Evolutionary conservation across 2,888 invertebrate species (phyloP), one percentile per base, ranked within the genome.

Genomic region (Augochlorella aurata): DNA sequence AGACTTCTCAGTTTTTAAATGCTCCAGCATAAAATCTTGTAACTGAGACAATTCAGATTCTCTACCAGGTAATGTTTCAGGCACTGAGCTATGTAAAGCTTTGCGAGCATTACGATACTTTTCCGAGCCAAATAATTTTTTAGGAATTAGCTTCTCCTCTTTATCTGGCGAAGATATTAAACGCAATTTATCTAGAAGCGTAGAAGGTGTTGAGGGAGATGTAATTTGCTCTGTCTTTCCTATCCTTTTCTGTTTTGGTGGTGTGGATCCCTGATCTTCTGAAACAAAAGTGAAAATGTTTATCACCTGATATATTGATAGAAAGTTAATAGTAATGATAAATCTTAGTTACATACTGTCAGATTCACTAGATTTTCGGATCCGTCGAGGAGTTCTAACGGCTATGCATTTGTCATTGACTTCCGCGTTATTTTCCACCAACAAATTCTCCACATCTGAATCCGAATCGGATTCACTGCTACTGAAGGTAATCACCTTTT

Each of bases 41-140:
- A 99, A 94, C 88, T 95, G 95, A 5, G 94, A 93, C 12, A 97
- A 95, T 94, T 99, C 97, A 54, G 94, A 94, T 90, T 98, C 98
- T 79, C 99, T 95, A n/a, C 98, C 97, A 9, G 97, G 96, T 75
- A 97, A 89, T 80, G 92, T 90, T 21, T 94, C 94, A 2, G 96
- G 94, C 45, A 92, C 89, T 9, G 94, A 94, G 72, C 95, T 94
- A 87, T 95, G 95, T 65, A 95, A 91, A 0, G 94, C 94, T 85
- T 94, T 94, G 69, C 95, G 94, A 1, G 94, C 94, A 24, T 85
- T 89, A n/a, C 91, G 90, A 74, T 93, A 93, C 77, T 90, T 93
- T 29, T 87, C 87, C 0, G 85, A 77, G 4, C 70, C 54, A 49
- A 92, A 92, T 21, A 93, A 78, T 69, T 86, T 87, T 74, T 92